phyloP scores from a whole-genome alignment of 2,113 vertebrate genomes.

The Sturnus vulgaris region DNA sequence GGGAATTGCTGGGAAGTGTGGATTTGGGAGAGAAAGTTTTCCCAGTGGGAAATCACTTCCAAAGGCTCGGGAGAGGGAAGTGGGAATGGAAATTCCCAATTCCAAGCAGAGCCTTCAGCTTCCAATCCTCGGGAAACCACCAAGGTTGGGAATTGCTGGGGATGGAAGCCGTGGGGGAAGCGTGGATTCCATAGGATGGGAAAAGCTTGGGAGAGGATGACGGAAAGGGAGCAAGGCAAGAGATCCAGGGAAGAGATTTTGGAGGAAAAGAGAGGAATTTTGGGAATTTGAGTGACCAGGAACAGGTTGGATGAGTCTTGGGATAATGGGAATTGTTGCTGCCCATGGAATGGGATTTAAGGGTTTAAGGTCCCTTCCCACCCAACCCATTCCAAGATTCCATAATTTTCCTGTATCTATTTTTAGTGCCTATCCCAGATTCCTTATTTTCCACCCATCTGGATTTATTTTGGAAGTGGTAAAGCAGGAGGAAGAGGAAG shows the following conservation, averaged over 20 bases:
- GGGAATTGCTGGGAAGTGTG: not conserved
- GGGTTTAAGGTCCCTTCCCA: not conserved
- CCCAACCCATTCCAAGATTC: not conserved
- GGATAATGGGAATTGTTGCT: not conserved
- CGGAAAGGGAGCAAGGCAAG: not conserved
- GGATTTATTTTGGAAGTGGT: not conserved
- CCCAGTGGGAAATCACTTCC: not conserved
- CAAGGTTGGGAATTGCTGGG: not conserved
- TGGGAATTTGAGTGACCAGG: not conserved
- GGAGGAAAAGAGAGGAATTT: not conserved
- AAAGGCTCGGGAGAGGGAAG: not conserved
- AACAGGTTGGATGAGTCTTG: not conserved
- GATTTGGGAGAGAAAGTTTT: not conserved
- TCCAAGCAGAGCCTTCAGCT: not conserved
- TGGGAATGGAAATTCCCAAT: not conserved
- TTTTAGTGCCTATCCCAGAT: not conserved
- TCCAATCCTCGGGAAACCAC: too few species aligned
- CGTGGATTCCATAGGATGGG: not conserved
- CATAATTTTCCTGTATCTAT: not conserved
- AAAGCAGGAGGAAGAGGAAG: not conserved
- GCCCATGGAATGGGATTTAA: not conserved
- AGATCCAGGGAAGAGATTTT: rapidly evolving
- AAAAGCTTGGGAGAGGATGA: not conserved
- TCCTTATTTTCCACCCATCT: not conserved
- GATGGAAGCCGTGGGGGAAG: not conserved